These are phyloP conservation scores for Lontra canadensis DNA, from an alignment of 2,113 vertebrate species.

Conservation along the genomic window DNA sequence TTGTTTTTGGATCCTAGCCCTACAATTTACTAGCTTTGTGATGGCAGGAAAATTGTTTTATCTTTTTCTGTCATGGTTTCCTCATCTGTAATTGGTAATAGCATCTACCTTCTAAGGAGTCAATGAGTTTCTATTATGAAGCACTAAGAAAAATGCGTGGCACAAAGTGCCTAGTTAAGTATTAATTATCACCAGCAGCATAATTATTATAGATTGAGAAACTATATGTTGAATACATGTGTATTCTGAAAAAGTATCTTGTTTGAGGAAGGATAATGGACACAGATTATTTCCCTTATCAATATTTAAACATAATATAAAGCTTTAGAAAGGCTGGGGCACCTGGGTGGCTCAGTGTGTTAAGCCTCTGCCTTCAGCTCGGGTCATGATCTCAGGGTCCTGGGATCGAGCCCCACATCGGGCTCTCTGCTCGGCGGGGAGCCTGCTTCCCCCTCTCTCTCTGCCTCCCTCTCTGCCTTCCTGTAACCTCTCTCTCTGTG, in stretches of 20 bases:
- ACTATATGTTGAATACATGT: not conserved
- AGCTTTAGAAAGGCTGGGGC: conserved; percentile 26
- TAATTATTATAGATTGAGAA: conserved; percentile 1
- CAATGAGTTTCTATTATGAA: not conserved
- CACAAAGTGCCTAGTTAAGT: not conserved
- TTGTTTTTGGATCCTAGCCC: not conserved
- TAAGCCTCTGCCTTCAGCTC: too few species aligned
- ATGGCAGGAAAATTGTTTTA: not conserved
- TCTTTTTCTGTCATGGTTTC: not conserved
- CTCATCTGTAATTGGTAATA: not conserved
- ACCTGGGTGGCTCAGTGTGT: too few species aligned
- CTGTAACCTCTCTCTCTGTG: too few species aligned
- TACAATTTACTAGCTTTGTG: not conserved
- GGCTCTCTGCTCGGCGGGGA: too few species aligned
- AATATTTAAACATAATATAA: not conserved
- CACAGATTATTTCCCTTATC: not conserved
- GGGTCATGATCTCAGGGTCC: too few species aligned
- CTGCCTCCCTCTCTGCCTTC: too few species aligned
- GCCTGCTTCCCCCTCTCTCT: too few species aligned
- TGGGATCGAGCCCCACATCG: too few species aligned
- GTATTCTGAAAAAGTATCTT: not conserved
- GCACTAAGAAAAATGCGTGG: conserved; percentile 1
- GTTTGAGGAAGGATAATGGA: not conserved
- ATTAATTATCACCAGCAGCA: not conserved
- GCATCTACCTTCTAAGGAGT: not conserved